These are phyloP conservation scores for Papilio demoleus DNA, from an alignment of 2,888 invertebrate genomes.

Conservation along the genomic window DNA sequence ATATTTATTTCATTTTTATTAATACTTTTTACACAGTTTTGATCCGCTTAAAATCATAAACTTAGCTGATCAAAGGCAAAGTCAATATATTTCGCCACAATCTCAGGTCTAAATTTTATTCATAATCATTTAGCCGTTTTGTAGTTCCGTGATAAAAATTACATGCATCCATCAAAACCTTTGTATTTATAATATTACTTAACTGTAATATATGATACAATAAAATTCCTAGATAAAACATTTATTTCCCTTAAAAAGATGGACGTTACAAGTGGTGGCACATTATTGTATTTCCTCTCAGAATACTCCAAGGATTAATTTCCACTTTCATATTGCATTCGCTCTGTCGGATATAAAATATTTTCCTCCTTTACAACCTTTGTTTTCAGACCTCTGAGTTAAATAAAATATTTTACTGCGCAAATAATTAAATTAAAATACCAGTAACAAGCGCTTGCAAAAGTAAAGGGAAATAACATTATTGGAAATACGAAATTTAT, in stretches of 20 bases:
- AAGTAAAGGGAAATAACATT: background rate
- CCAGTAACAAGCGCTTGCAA: background rate
- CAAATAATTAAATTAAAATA: background rate
- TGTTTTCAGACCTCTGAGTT: slow-evolving; percentile 4
- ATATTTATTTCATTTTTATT: too few relatives aligned
- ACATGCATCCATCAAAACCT: too few relatives aligned
- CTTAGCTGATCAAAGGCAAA: too few relatives aligned
- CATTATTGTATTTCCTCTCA: slow-evolving; percentile 19
- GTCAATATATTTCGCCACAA: too few relatives aligned
- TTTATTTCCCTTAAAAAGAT: background rate
- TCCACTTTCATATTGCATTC: slow-evolving; percentile 24
- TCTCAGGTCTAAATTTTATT: too few relatives aligned
- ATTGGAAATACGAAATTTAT: background rate
- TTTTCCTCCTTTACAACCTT: slow-evolving; percentile 9
- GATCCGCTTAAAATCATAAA: background rate
- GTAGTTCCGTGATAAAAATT: too few relatives aligned
- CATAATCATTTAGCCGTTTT: too few relatives aligned
- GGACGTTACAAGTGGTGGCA: background rate
- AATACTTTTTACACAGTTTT: too few relatives aligned
- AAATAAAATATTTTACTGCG: slow-evolving; percentile 2
- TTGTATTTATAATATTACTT: background rate
- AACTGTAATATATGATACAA: background rate
- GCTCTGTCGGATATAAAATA: background rate
- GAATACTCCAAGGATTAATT: slow-evolving; percentile 23
- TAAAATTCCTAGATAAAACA: background rate